phyloP scores from a whole-genome alignment of 2,888 invertebrate species.

The Napeogenes inachia region DNA sequence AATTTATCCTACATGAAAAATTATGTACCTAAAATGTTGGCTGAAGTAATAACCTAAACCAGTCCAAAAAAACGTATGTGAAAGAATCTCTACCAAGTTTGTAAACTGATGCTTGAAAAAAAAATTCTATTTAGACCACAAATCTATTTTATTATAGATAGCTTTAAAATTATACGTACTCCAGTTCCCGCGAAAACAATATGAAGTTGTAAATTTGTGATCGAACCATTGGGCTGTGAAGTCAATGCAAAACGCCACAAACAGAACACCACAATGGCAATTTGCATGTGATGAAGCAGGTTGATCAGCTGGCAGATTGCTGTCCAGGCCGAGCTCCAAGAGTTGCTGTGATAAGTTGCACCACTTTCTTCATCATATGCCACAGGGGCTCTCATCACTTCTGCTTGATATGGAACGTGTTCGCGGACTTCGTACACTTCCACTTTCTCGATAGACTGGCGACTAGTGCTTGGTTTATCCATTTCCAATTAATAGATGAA shows the following conservation, averaged over 20 bases:
- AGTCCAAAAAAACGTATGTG: no score
- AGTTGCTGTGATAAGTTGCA: slow-evolving; percentile 43
- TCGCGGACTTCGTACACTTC: slow-evolving; percentile 70
- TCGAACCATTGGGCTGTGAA: slow-evolving; percentile 56
- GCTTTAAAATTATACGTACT: slow-evolving; percentile 49
- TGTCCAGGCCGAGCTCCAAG: slow-evolving; percentile 65
- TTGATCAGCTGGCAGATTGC: slow-evolving; percentile 68
- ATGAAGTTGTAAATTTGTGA: slow-evolving; percentile 67
- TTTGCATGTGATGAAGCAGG: slow-evolving; percentile 66
- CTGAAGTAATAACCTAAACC: no score
- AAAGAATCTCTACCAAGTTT: no score
- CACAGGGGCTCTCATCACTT: slow-evolving; percentile 60
- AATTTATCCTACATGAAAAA: no score
- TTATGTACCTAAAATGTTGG: no score
- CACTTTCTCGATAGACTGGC: slow-evolving; percentile 60
- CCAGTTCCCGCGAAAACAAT: slow-evolving; percentile 72
- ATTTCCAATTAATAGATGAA: slow-evolving; percentile 38
- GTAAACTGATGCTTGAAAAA: no score
- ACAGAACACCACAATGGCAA: slow-evolving; percentile 67
- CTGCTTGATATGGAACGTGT: slow-evolving; percentile 69
- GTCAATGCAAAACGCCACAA: slow-evolving; percentile 68
- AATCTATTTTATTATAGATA: background rate
- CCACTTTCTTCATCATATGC: slow-evolving; percentile 67
- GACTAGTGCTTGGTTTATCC: slow-evolving; percentile 69
- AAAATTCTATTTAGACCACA: no score